Evolutionary conservation across 2,113 vertebrate species (phyloP).

Genomic region (Misgurnus anguillicaudatus): DNA sequence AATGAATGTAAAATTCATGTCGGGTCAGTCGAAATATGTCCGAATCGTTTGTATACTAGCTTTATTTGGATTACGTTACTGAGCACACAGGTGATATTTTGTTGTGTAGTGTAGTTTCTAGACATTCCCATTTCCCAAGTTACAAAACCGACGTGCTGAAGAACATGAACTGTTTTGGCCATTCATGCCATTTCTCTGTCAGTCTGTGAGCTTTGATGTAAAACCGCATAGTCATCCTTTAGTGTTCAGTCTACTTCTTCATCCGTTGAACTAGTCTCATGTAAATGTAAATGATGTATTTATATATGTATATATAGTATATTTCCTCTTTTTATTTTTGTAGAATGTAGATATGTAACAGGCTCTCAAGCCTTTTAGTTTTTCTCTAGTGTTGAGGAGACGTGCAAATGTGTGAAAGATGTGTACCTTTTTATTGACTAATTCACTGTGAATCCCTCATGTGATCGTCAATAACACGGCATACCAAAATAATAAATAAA

Average conservation of each 20-base stretch:
- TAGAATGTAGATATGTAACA: constrained; percentile 9
- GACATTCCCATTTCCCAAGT: constrained; percentile 20
- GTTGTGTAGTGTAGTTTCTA: background rate
- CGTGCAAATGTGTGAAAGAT: constrained; percentile 34
- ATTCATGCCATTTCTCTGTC: background rate
- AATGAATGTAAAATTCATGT: constrained; percentile 9
- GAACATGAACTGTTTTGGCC: background rate
- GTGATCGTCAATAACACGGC: constrained; percentile 31
- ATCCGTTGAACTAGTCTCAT: constrained; percentile 22
- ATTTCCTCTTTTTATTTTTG: constrained; percentile 55
- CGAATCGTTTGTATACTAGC: background rate
- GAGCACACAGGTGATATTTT: background rate
- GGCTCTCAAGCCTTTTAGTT: constrained; percentile 7
- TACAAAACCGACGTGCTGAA: background rate
- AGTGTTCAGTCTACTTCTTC: background rate
- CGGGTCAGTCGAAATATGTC: too few species aligned
- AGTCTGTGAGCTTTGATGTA: background rate
- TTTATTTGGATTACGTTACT: background rate
- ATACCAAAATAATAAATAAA: background rate
- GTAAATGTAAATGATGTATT: constrained; percentile 65
- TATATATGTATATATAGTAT: constrained; percentile 60
- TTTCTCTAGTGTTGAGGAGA: constrained; percentile 27
- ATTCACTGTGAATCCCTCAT: constrained; percentile 72
- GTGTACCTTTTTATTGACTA: constrained; percentile 57
- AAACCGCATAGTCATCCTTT: background rate